Base-by-base conservation (phyloP, 2,113 vertebrate genomes). In the Lampris megalopsis region DNA sequence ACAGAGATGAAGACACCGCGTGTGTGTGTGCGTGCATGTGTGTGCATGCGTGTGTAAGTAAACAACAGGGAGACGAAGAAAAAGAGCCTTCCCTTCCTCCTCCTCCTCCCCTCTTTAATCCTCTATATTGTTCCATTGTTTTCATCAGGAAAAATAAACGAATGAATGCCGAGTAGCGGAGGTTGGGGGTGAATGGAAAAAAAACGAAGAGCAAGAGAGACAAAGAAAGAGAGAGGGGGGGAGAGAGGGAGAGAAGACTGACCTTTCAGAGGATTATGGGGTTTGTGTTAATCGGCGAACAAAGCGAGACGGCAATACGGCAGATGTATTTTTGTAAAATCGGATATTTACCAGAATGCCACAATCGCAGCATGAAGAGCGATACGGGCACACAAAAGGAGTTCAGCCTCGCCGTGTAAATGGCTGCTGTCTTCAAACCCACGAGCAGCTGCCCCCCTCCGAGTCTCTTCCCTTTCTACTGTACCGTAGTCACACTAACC, bases 261-360 rank as follows among this genome's bases (percentile, higher is more conserved):
- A 90, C 84, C 90, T 91, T 91, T 90, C 81, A 83, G 75, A 76
- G 86, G 87, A 90, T 92, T 92, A 91, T 83, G 78, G 89, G 88
- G 87, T 90, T 91, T 85, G 82, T 82, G 58, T 86, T 71, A 52
- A 6, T 75, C 52, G 66, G 58, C 71, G 72, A 89, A 88, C 69
- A 89, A 84, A 88, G 76, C 56, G 9, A 77, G 78, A 60, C 83
- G 82, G 85, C 84, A 86, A 89, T 87, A 88, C 87, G 85, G 83
- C 71, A 77, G 75, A 89, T 82, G 91, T 69, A 83, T 87, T 89
- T 24, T 52, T 68, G 78, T 81, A 82, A 90, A 90, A 87, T 53
- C 68, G 72, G 77, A 68, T 73, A 69, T 84, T 84, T 87, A 82
- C 78, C 68, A 78, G 61, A 35, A 63, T 71, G 74, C 75, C 37